phyloP scores from a whole-genome alignment of 2,797 vertebrate genomes.

The Orientallactaga sibirica region DNA sequence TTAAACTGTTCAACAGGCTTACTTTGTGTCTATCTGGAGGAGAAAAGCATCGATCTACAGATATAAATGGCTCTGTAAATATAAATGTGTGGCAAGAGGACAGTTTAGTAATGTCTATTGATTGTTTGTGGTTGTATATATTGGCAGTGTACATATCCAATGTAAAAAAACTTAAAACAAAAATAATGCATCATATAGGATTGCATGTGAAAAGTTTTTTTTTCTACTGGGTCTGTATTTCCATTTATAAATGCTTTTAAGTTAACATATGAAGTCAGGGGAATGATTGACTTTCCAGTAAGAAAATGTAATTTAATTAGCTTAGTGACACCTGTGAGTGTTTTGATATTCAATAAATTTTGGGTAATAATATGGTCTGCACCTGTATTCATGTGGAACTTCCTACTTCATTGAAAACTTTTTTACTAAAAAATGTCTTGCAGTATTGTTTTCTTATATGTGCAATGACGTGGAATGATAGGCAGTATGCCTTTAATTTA shows the following conservation, averaged over 20 bases:
- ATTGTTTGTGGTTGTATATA: conserved; percentile 80
- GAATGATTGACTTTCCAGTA: conserved; percentile 44
- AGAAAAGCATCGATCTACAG: conserved; percentile 78
- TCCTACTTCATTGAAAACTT: conserved; percentile 63
- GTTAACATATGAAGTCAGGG: conserved; percentile 65
- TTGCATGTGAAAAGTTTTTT: conserved; percentile 84
- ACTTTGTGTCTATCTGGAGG: conserved; percentile 73
- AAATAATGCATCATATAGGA: conserved; percentile 79
- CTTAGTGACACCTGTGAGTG: conserved; percentile 39
- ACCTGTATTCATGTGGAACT: background rate
- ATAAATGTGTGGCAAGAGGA: conserved; percentile 68
- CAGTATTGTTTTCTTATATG: conserved; percentile 72
- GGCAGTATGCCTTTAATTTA: conserved; percentile 66
- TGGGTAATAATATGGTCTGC: background rate
- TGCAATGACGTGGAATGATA: conserved; percentile 72
- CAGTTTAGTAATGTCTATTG: conserved; percentile 69
- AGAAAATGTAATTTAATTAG: background rate
- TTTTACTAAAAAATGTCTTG: conserved; percentile 58
- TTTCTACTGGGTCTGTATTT: conserved; percentile 85
- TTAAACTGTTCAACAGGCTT: conserved; percentile 76
- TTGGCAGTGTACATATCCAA: conserved; percentile 76
- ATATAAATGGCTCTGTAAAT: conserved; percentile 62
- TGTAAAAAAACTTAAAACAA: conserved; percentile 74
- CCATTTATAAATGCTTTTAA: conserved; percentile 84
- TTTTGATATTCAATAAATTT: conserved; percentile 65